phyloP scores from a whole-genome alignment of 1,140 invertebrate species.

The Saccostrea echinata region DNA sequence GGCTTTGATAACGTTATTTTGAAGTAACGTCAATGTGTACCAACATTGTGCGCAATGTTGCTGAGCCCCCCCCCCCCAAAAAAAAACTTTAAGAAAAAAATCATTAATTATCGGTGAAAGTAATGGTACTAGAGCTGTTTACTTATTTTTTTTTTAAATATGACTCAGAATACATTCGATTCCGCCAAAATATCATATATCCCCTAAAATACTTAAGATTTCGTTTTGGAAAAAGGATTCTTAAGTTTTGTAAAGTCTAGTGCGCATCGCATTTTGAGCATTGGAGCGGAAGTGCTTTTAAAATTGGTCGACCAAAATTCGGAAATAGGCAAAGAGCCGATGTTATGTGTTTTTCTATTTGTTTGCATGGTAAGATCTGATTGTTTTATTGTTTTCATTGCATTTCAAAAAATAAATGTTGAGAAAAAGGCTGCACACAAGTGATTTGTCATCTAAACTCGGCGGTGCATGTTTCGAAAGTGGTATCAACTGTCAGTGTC shows the following conservation, averaged over 20 bases:
- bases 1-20: too few species aligned
- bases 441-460: background rate
- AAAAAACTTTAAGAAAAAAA: too few species aligned
- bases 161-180: too few species aligned
- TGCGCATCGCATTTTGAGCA: background rate
- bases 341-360: background rate
- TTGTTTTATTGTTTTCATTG: background rate
- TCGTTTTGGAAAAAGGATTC: background rate
- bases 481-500: too few species aligned
- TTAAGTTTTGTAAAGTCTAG: background rate
- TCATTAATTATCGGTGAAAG: too few species aligned
- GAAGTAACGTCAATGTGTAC: too few species aligned
- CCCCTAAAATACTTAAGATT: background rate
- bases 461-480: background rate
- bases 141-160: too few species aligned
- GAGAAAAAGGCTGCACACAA: constrained; percentile 2
- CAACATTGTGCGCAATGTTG: too few species aligned
- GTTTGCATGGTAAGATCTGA: constrained; percentile 14
- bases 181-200: too few species aligned
- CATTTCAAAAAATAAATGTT: background rate
- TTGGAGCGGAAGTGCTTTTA: background rate
- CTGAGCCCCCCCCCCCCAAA: too few species aligned
- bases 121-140: too few species aligned
- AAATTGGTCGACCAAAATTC: constrained; percentile 17
- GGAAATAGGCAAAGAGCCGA: background rate